Evolutionary conservation across 2,888 invertebrate genomes (phyloP).

Genomic region (Chalcosyrphus nemorum): DNA sequence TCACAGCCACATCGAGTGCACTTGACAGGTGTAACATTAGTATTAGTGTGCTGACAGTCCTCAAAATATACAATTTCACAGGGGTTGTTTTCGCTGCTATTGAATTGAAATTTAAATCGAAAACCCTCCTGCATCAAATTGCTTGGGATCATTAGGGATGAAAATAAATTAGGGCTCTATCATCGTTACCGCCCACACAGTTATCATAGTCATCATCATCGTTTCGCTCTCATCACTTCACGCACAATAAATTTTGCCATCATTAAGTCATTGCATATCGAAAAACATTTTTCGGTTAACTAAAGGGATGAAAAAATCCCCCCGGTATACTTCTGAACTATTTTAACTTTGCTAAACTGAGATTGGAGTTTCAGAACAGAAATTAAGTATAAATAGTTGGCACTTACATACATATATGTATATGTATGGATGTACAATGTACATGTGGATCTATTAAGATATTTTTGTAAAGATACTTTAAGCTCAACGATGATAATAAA

Average conservation of each 20-base stretch:
- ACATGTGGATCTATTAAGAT: background rate
- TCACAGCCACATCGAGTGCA: slow-evolving; percentile 52
- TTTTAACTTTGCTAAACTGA: background rate
- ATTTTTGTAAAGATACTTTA: background rate
- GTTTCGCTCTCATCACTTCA: slow-evolving; percentile 75
- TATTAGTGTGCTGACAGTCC: slow-evolving; percentile 44
- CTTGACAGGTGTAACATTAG: slow-evolving; percentile 63
- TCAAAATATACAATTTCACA: slow-evolving; percentile 27
- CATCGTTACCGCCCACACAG: slow-evolving; percentile 53
- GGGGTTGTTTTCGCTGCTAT: slow-evolving; percentile 44
- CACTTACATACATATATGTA: background rate
- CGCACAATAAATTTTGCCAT: slow-evolving; percentile 80
- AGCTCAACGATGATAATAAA: background rate
- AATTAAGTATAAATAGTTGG: background rate
- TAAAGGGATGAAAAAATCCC: background rate
- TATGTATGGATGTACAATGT: background rate
- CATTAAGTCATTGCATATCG: slow-evolving; percentile 79
- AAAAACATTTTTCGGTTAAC: slow-evolving; percentile 66
- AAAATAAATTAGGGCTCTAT: slow-evolving; percentile 53
- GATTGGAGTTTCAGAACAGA: background rate
- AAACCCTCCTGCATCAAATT: slow-evolving; percentile 49
- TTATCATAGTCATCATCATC: slow-evolving; percentile 42
- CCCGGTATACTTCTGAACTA: background rate
- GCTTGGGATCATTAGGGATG: slow-evolving; percentile 51
- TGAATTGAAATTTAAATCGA: slow-evolving; percentile 57